phyloP scores from a whole-genome alignment of 2,888 invertebrate species.

The Carterocephalus palaemon region DNA sequence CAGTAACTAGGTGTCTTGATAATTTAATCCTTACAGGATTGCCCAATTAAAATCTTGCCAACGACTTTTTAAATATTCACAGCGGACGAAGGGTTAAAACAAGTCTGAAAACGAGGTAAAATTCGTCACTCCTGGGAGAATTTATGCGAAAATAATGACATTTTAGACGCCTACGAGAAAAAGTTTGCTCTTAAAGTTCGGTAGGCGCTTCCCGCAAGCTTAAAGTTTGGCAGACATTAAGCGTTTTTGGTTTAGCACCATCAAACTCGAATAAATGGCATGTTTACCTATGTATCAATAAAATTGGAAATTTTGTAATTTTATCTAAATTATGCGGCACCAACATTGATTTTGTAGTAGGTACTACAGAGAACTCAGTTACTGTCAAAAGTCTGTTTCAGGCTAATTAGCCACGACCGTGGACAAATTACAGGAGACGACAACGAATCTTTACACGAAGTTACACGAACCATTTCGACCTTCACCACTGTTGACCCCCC shows the following conservation, averaged over 20 bases:
- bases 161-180: constrained; percentile 73
- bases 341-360: too few species aligned
- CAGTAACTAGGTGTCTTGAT: constrained; percentile 78
- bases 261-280: too few species aligned
- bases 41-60: constrained; percentile 76
- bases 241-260: background rate
- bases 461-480: too few species aligned
- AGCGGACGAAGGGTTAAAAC: constrained; percentile 61
- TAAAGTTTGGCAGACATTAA: background rate
- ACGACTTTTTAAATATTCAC: constrained; percentile 79
- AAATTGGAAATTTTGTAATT: too few species aligned
- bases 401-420: too few species aligned
- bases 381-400: too few species aligned
- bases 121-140: constrained; percentile 68
- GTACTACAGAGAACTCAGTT: too few species aligned
- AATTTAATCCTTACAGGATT: constrained; percentile 76
- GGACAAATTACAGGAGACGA: too few species aligned
- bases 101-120: constrained; percentile 66
- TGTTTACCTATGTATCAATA: too few species aligned
- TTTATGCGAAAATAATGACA: constrained; percentile 72
- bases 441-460: too few species aligned
- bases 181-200: constrained; percentile 58
- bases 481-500: too few species aligned
- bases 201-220: constrained; percentile 31
- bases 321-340: too few species aligned